These are phyloP conservation scores for Amphiprion percula DNA, from an alignment of 2,113 vertebrate genomes.

Conservation along the genomic window DNA sequence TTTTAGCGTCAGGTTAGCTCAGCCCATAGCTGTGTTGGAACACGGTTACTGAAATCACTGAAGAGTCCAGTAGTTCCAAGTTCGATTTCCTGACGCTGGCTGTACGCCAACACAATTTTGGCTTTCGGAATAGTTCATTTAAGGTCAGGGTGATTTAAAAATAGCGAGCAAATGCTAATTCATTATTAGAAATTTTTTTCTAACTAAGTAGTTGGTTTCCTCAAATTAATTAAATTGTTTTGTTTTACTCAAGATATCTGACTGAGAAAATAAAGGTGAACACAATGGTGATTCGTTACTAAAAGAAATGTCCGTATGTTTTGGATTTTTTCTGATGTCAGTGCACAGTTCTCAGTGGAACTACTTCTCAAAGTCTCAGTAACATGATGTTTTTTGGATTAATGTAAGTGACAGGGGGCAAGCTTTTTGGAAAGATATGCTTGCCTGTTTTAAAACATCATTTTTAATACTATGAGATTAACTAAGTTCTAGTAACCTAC, in stretches of 20 bases:
- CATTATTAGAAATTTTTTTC: too few relatives aligned
- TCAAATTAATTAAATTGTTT: too few relatives aligned
- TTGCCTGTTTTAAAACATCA: too few relatives aligned
- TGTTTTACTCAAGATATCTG: too few relatives aligned
- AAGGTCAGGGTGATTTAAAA: too few relatives aligned
- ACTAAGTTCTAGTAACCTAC: too few relatives aligned
- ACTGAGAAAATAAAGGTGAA: not conserved
- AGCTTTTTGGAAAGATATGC: too few relatives aligned
- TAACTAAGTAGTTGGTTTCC: too few relatives aligned
- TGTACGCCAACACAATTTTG: not conserved
- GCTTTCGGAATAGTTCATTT: not conserved
- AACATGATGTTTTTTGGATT: too few relatives aligned
- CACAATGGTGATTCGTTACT: not conserved
- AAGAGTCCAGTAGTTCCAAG: not conserved
- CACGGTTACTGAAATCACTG: not conserved
- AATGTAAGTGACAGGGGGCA: too few relatives aligned
- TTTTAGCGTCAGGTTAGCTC: constrained; percentile 69
- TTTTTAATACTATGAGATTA: too few relatives aligned
- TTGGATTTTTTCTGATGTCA: not conserved
- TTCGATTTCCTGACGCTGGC: not conserved
- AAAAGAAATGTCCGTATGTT: not conserved
- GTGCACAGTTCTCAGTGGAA: not conserved
- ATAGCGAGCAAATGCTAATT: too few relatives aligned
- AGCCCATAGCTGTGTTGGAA: constrained; percentile 47
- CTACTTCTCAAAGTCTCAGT: not conserved